These are phyloP conservation scores for Strix aluco DNA, from an alignment of 2,113 vertebrate species.

Conservation along the genomic window DNA sequence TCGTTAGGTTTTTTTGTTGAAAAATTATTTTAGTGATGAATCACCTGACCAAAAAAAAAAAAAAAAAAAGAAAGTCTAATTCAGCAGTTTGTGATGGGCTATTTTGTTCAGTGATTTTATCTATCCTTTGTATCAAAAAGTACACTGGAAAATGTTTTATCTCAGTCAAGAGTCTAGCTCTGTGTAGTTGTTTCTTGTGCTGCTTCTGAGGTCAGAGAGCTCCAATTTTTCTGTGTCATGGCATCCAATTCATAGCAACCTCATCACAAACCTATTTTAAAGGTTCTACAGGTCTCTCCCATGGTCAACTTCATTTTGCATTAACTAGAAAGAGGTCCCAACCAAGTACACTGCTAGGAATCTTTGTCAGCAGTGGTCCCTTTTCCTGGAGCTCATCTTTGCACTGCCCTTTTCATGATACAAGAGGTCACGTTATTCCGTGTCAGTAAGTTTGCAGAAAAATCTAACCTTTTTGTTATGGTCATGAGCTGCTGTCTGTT, in stretches of 20 bases:
- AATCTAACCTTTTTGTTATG: neutral
- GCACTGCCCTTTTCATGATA: rapidly evolving
- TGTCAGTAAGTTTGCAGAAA: neutral
- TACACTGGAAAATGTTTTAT: neutral
- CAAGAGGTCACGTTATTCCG: neutral
- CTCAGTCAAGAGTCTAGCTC: neutral
- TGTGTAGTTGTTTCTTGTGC: neutral
- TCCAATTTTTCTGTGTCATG: neutral
- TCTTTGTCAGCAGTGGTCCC: neutral
- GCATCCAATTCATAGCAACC: neutral
- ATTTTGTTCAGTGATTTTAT: neutral
- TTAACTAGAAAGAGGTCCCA: neutral
- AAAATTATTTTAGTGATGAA: neutral
- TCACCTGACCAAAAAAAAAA: neutral
- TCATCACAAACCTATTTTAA: neutral
- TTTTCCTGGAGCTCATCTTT: neutral
- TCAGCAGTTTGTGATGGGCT: neutral
- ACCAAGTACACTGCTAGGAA: neutral
- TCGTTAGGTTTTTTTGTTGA: neutral
- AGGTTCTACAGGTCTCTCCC: neutral
- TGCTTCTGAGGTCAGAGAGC: neutral
- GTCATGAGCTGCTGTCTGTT: neutral
- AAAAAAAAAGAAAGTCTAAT: neutral
- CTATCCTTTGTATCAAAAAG: neutral
- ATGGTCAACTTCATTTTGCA: neutral